phyloP scores from a whole-genome alignment of 2,113 vertebrate genomes.

The Murina feae region DNA sequence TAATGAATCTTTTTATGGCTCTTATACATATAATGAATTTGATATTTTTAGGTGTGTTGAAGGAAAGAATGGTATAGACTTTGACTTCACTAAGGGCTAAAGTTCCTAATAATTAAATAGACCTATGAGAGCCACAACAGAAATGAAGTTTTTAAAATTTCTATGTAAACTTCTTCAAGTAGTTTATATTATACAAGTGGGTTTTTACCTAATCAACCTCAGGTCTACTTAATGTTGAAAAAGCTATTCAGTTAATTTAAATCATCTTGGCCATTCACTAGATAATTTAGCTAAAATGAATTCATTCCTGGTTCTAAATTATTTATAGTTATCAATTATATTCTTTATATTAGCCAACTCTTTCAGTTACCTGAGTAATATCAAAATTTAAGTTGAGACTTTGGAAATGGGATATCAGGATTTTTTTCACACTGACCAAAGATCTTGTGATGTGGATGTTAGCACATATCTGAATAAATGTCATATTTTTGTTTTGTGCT shows the following conservation, averaged over 20 bases:
- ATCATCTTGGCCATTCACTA: conserved; percentile 7
- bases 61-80: neutral
- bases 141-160: conserved; percentile 32
- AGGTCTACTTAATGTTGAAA: conserved; percentile 31
- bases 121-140: neutral
- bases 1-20: conserved; percentile 10
- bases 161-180: conserved; percentile 2
- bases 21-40: conserved; percentile 9
- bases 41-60: conserved; percentile 20
- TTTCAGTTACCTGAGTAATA: conserved; percentile 2
- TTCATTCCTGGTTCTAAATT: neutral
- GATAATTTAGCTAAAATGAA: conserved; percentile 30
- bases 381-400: conserved; percentile 1
- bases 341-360: conserved; percentile 9
- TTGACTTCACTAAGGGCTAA: neutral
- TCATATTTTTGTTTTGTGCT: neutral
- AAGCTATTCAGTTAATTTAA: conserved; percentile 44
- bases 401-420: conserved; percentile 13
- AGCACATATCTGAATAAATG: neutral
- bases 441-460: neutral
- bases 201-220: conserved; percentile 30
- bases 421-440: neutral
- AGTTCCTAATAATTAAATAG: conserved; percentile 1
- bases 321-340: conserved; percentile 15
- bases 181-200: neutral